Evolutionary conservation across 2,113 vertebrate species (phyloP).

Genomic region (Notechis scutatus): DNA sequence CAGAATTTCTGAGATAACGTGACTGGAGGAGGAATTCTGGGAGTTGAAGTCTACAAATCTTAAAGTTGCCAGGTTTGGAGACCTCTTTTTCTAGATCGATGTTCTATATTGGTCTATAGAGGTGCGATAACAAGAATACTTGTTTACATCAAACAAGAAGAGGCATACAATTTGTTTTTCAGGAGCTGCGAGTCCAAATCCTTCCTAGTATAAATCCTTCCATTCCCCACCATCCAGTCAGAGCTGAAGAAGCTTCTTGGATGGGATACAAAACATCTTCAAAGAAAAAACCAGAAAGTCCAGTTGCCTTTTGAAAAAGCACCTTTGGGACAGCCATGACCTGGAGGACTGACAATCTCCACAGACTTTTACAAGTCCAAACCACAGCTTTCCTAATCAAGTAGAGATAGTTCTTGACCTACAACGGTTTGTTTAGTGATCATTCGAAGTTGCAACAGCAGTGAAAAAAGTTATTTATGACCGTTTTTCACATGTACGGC

Average conservation of each 20-base stretch:
- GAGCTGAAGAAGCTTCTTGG: too few species aligned
- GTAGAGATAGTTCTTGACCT: background rate
- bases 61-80: too few species aligned
- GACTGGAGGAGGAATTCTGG: too few species aligned
- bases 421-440: background rate
- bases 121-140: background rate
- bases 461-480: background rate
- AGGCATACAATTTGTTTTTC: background rate
- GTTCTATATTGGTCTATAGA: background rate
- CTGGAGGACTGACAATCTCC: too few species aligned
- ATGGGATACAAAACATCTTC: too few species aligned
- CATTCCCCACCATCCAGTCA: too few species aligned
- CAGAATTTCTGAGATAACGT: too few species aligned
- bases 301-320: too few species aligned
- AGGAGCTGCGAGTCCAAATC: background rate
- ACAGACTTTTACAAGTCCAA: background rate
- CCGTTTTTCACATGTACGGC: background rate
- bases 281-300: too few species aligned
- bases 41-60: too few species aligned
- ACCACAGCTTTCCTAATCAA: background rate
- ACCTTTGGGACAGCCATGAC: too few species aligned
- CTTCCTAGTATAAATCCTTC: too few species aligned
- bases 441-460: background rate
- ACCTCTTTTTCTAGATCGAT: background rate
- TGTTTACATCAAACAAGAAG: background rate